Base-by-base conservation (phyloP, 2,113 vertebrate species). In the Nettapus auritus region DNA sequence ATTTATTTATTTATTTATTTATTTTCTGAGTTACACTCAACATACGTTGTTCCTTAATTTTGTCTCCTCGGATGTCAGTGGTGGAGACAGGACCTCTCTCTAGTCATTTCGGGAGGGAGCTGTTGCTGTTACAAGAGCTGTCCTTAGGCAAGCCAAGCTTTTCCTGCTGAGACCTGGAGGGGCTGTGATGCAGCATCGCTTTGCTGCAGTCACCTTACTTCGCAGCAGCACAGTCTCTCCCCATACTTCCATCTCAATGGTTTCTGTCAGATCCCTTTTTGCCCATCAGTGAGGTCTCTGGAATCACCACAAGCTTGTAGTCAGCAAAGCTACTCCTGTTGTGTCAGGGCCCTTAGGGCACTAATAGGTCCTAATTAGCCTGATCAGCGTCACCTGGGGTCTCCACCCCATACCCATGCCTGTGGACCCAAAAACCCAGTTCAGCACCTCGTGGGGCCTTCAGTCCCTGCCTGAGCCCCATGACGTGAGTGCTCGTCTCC, bases 401-500 rank as follows among this genome's bases (percentile, higher is more conserved):
- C 29, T 56, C 38, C 18, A 48, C 9, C 14, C 57, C 62, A 15
- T 13, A 28, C 38, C 29, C 31, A 26, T 60, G 55, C 3, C 34
- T 28, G 14, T 3, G 23, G 26, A 31, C 28, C 29, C 29, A 50
- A 77, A 21, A 50, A 18, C 31, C 21, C 74, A 50, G 31, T 42
- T 33, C 9, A 11, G 19, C 46, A 34, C 25, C 15, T 12, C 31
- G 29, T 29, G 44, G 14, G 48, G 13, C 3, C 12, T 15, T 40
- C 28, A 23, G 23, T 28, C n/a, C 9, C 36, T 3, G 8, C 9
- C 28, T n/a, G 10, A 77, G 25, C 16, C 33, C 3, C 0, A 0
- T 8, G 50, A 3, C 6, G 21, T 1, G n/a, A 42, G 9, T 3
- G 13, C 23, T 50, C 7, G 9, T 60, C 3, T n/a, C 25, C 21